Evolutionary conservation across 2,888 invertebrate species (phyloP).

Genomic region (Sarcophaga carnaria): DNA sequence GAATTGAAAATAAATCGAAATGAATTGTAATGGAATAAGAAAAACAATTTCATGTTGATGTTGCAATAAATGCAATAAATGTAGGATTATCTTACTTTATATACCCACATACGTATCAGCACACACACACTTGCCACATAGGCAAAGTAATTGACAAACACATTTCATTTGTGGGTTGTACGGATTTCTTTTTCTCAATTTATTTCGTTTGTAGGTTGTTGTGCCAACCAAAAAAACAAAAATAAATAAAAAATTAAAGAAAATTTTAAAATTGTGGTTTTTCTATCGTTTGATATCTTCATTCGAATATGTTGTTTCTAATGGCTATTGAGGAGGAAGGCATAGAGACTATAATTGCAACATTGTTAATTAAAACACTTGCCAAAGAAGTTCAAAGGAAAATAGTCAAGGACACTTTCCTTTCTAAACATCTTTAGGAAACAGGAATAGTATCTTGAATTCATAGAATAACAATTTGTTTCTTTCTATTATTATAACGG

Average conservation of each 20-base stretch:
- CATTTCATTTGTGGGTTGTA: background rate
- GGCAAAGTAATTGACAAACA: constrained; percentile 35
- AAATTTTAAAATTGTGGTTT: constrained; percentile 45
- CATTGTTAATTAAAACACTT: constrained; percentile 41
- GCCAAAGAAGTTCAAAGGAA: too few species aligned
- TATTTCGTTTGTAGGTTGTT: constrained; percentile 47
- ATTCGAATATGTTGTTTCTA: constrained; percentile 2
- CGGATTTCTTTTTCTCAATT: too few species aligned
- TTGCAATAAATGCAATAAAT: constrained; percentile 45
- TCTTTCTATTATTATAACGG: too few species aligned
- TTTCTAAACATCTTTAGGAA: too few species aligned
- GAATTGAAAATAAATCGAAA: too few species aligned
- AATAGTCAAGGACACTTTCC: too few species aligned
- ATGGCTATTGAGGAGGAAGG: constrained; percentile 21
- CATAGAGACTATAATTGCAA: constrained; percentile 45
- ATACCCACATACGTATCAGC: background rate
- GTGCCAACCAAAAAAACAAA: background rate
- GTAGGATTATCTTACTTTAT: constrained; percentile 67
- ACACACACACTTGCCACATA: background rate
- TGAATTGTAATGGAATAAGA: too few species aligned
- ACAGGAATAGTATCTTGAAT: too few species aligned
- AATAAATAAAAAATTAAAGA: background rate
- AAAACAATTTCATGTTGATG: constrained; percentile 25
- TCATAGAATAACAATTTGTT: too few species aligned
- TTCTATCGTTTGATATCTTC: background rate